Evolutionary conservation across 1,140 invertebrate genomes (phyloP).

Genomic region (Temnothorax curvispinosus): DNA sequence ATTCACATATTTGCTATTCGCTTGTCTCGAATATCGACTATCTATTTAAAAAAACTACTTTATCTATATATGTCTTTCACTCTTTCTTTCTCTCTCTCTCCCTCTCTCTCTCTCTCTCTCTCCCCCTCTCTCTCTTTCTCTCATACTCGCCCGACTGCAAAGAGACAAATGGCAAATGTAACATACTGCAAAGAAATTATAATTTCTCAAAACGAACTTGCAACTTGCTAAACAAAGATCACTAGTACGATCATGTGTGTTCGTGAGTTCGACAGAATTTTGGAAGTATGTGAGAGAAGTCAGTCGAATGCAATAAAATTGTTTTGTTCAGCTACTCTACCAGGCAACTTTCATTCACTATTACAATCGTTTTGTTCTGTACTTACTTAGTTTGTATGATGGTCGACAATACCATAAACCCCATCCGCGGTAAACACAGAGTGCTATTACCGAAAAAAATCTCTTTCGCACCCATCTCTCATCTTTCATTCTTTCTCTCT

Average conservation of each 20-base stretch:
- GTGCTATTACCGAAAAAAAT: constrained; percentile 44
- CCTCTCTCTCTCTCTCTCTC: background rate
- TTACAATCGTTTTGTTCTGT: constrained; percentile 76
- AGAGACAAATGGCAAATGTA: constrained; percentile 60
- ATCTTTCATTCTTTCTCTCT: background rate
- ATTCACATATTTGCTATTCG: background rate
- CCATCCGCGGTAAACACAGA: constrained; percentile 68
- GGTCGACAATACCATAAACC: constrained; percentile 64
- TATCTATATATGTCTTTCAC: background rate
- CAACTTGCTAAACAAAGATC: constrained; percentile 67
- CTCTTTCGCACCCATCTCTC: constrained; percentile 26
- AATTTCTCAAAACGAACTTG: constrained; percentile 55
- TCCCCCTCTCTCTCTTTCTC: background rate
- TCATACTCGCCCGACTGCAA: constrained; percentile 52
- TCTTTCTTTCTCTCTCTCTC: background rate
- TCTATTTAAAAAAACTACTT: background rate
- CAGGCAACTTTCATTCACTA: constrained; percentile 80
- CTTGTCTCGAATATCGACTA: background rate
- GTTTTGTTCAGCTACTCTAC: constrained; percentile 77
- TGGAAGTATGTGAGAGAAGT: constrained; percentile 63
- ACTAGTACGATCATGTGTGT: constrained; percentile 57
- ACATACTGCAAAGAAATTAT: constrained; percentile 36
- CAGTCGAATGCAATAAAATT: constrained; percentile 67
- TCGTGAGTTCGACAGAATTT: constrained; percentile 53
- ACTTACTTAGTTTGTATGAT: constrained; percentile 72